Evolutionary conservation across 1,140 invertebrate genomes (phyloP), one percentile per base, ranked within the genome.

Genomic region (Lordiphosa mommai): DNA sequence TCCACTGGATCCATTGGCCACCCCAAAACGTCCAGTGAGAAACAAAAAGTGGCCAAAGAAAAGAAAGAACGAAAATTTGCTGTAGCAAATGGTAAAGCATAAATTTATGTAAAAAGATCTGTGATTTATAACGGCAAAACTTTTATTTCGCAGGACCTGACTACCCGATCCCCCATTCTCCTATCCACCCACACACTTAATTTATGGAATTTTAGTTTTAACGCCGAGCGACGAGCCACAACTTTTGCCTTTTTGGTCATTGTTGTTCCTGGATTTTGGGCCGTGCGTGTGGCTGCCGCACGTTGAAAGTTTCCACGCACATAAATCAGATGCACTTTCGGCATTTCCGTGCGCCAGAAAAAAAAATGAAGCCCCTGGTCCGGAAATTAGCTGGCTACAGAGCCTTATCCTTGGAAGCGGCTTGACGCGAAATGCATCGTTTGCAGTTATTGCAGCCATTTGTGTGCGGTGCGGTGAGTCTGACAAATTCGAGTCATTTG

Each of bases 101-200:
- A 82, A 82, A 82, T 82, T 82, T 82, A 82, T 84, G 77, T 82
- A 82, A 82, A 79, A 82, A 82, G 77, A 82, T 77, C 77, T 82
- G 79, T 82, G 77, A 82, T 82, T 82, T 82, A 82, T 84, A 71
- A 58, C 66, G 16, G 58, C 61, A 69, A 82, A 82, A 82, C 77
- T 82, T 82, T 82, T 84, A 82, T 84, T 84, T 72, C 72, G 68
- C 40, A 51, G 34, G 36, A 51, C 16, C 20, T 23, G 20, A 46
- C 52, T 46, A 37, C 43, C 47, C n/a, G n/a, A n/a, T n/a, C 29
- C 27, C 10, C 12, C 27, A 4, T 16, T 36, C 13, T 29, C 20
- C 60, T 14, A 47, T 17, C 46, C 29, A 43, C 55, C 65, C 55
- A 79, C 58, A 59, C 68, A 59, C 68, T 82, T 82, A 82, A 82